Conservation (phyloP, 2,888 invertebrate species). For the Troides oblongomaculatus region DNA sequence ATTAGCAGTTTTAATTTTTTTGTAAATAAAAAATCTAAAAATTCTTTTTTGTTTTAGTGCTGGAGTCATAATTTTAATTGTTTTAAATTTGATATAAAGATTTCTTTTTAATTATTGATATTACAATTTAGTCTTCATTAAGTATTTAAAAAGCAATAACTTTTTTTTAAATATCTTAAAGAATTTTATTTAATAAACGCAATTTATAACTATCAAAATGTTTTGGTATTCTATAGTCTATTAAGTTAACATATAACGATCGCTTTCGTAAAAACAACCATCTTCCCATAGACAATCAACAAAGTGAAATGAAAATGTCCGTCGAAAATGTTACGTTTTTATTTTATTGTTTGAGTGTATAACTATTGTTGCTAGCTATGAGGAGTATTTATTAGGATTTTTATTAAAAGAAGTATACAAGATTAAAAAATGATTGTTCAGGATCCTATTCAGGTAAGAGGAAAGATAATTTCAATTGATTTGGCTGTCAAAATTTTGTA, state of each 20-base stretch:
- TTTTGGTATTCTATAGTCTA: conserved; percentile 2
- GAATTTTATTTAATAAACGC: too few species aligned
- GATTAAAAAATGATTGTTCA: conserved; percentile 74
- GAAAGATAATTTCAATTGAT: conserved; percentile 37
- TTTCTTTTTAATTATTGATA: too few species aligned
- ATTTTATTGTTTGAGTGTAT: conserved; percentile 68
- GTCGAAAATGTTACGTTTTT: conserved; percentile 71
- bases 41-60: too few species aligned
- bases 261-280: conserved; percentile 39
- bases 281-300: conserved; percentile 65
- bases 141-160: too few species aligned
- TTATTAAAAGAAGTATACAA: conserved; percentile 52
- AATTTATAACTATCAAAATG: background rate
- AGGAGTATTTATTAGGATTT: conserved; percentile 61
- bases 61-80: too few species aligned
- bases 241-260: conserved; percentile 30
- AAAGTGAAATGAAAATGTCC: conserved; percentile 76
- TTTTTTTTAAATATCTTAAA: too few species aligned
- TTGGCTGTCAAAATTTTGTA: conserved; percentile 55
- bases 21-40: too few species aligned
- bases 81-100: too few species aligned
- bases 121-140: too few species aligned
- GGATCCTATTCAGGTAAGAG: conserved; percentile 72
- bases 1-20: too few species aligned
- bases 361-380: conserved; percentile 65